A percentile compares a stretch with the other conserved stretches of the same genome.
These are phyloP conservation scores for Eristalis tenax DNA, from an alignment of 2,888 invertebrate species.

Conservation along the genomic window DNA sequence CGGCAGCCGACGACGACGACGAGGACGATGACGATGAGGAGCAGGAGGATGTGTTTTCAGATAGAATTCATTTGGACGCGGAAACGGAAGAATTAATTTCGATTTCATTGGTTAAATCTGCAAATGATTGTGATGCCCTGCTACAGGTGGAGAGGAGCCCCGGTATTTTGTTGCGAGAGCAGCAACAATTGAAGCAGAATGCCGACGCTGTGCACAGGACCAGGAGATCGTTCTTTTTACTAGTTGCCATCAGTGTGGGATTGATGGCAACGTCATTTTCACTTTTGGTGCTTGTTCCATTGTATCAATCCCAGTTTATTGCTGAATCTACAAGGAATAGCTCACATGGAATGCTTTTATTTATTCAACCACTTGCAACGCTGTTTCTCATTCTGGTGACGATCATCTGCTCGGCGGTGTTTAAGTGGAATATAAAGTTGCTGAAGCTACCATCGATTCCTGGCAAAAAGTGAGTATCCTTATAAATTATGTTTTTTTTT, in stretches of 20 bases:
- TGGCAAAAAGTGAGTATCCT: slow-evolving; percentile 72
- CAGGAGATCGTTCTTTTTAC: slow-evolving; percentile 58
- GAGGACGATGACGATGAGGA: slow-evolving; percentile 73
- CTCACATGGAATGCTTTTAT: slow-evolving; percentile 74
- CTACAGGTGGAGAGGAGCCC: slow-evolving; percentile 67
- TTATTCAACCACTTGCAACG: slow-evolving; percentile 73
- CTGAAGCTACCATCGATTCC: slow-evolving; percentile 73
- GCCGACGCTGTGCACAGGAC: slow-evolving; percentile 67
- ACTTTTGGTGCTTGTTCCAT: slow-evolving; percentile 82
- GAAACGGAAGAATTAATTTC: slow-evolving; percentile 71
- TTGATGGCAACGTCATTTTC: slow-evolving; percentile 82
- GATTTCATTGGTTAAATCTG: slow-evolving; percentile 62
- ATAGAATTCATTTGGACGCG: slow-evolving; percentile 68
- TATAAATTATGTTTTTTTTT: too few species aligned
- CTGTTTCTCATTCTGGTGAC: slow-evolving; percentile 71
- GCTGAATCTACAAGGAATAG: slow-evolving; percentile 71
- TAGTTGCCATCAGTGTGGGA: slow-evolving; percentile 81
- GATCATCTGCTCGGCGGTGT: slow-evolving; percentile 69
- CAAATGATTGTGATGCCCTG: slow-evolving; percentile 66
- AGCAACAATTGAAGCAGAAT: slow-evolving; percentile 71
- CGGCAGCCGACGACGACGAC: slow-evolving; percentile 72
- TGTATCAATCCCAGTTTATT: slow-evolving; percentile 79
- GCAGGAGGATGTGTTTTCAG: slow-evolving; percentile 61
- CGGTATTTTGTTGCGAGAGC: slow-evolving; percentile 62
- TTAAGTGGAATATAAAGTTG: slow-evolving; percentile 74